Base-by-base conservation (phyloP, 2,888 invertebrate species). In the Timema podura region DNA sequence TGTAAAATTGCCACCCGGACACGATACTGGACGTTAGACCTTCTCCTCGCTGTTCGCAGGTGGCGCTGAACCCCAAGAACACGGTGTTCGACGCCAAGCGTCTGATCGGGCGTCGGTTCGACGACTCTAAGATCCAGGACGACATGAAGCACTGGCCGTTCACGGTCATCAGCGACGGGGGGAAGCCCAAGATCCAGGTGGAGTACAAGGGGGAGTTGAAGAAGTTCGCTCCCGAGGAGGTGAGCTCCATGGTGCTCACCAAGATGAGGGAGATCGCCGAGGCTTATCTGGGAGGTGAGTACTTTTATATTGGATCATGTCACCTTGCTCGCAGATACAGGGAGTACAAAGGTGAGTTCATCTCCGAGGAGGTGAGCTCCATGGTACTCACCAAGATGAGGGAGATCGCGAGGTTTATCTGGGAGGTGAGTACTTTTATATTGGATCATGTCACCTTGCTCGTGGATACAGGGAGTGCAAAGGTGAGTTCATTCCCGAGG, bases 111-210 rank as follows among this genome's bases (percentile, higher is more conserved):
- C 86, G 93, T 70, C 87, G 87, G 76, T 93, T 88, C 79, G 89
- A 92, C 75, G 95, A 95, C 77, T 81, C 85, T 0, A 87, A 87
- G 77, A 89, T 93, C 48, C 91, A 93, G 80, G 86, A 88, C 64
- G 95, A 95, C 79, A 87, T 92, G 79, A 91, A 91, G 79, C 90
- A 91, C 77, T 95, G 94, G 94, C 91, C 94, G 0, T 95, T 96
- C 80, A 83, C 82, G 75, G 88, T 90, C 0, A 78, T 90, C 46
- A 87, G 85, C 70, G 90, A 91, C 51, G 82, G 82, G 6, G 89
- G 89, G 0, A 91, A 89, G 77, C 91, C 91, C 0, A 91, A 89
- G 82, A 90, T 90, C 69, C 85, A 87, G 77, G 74, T 89, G 0
- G 87, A 89, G 75, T 88, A 86, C 80, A 89, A 88, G 75, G 88